Percentiles rank a stretch among this genome's conserved stretches.
These are phyloP conservation scores for Rhinoderma darwinii DNA, from an alignment of 2,113 vertebrate species.

Conservation along the genomic window DNA sequence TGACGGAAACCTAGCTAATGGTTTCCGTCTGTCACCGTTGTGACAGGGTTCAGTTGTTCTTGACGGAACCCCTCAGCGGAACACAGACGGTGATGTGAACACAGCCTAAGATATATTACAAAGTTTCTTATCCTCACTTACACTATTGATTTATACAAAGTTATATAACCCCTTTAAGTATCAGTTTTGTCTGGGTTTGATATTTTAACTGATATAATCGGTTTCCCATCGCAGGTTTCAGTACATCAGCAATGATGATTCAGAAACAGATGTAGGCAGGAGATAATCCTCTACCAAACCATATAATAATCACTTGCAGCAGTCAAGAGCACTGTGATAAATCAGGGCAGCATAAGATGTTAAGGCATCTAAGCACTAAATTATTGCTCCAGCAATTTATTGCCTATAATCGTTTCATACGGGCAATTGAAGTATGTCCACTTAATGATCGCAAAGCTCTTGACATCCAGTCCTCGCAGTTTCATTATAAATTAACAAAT, in stretches of 20 bases:
- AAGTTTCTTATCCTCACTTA: too few species aligned
- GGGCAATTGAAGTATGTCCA: neutral
- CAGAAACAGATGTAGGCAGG: conserved; percentile 43
- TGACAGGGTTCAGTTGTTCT: too few species aligned
- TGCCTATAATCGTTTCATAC: conserved; percentile 12
- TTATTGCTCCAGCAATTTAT: neutral
- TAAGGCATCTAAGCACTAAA: neutral
- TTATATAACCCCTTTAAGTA: too few species aligned
- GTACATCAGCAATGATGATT: conserved; percentile 14
- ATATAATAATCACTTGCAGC: conserved; percentile 25
- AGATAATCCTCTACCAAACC: conserved; percentile 26
- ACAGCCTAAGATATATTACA: too few species aligned
- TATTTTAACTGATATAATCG: neutral
- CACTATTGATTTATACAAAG: too few species aligned
- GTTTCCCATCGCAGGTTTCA: neutral
- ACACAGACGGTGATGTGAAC: too few species aligned
- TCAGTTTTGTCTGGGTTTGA: neutral
- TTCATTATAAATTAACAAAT: neutral
- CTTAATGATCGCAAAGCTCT: conserved; percentile 11
- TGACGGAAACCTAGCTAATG: too few species aligned
- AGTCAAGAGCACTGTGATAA: conserved; percentile 23
- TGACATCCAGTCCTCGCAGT: neutral
- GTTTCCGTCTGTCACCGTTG: too few species aligned
- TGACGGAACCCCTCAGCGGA: too few species aligned
- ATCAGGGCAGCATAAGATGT: neutral